Conservation (phyloP, 35 echinoderm and acorn worm genomes). For the Ophiothrix spiculata region DNA sequence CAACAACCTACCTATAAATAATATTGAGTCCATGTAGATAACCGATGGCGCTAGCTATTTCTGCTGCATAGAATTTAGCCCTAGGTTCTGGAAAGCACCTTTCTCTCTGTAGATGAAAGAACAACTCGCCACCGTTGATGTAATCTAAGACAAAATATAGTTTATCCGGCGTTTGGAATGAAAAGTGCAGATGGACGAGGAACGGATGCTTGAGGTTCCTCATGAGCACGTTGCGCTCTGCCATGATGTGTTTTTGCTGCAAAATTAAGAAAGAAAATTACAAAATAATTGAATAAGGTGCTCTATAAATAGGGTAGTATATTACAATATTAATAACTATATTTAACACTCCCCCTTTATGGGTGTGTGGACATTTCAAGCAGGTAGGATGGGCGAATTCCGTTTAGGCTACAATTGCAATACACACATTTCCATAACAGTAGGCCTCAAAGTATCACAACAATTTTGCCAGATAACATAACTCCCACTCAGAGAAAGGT, state of each 20-base stretch:
- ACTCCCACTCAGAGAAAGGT: too few relatives aligned
- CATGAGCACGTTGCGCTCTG: slow-evolving; percentile 88
- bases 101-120: slow-evolving; percentile 96
- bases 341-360: too few relatives aligned
- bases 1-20: slow-evolving; percentile 97
- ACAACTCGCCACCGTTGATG: slow-evolving; percentile 95
- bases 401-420: not conserved
- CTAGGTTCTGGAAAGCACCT: slow-evolving; percentile 78
- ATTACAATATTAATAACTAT: not conserved
- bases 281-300: too few relatives aligned
- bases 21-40: slow-evolving; percentile 94
- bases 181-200: slow-evolving; percentile 95
- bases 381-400: not conserved
- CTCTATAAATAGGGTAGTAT: not conserved
- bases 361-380: not conserved
- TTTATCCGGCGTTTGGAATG: slow-evolving; percentile 97
- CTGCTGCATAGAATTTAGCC: slow-evolving; percentile 93
- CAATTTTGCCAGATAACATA: too few relatives aligned
- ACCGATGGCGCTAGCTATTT: slow-evolving; percentile 96
- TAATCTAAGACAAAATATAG: slow-evolving; percentile 98
- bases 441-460: not conserved
- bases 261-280: slow-evolving; percentile 68
- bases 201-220: slow-evolving; percentile 99
- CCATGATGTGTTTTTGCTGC: slow-evolving; percentile 99
- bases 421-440: not conserved